Evolutionary conservation across 2,888 invertebrate genomes (phyloP).

Genomic region (Muscina levida): DNA sequence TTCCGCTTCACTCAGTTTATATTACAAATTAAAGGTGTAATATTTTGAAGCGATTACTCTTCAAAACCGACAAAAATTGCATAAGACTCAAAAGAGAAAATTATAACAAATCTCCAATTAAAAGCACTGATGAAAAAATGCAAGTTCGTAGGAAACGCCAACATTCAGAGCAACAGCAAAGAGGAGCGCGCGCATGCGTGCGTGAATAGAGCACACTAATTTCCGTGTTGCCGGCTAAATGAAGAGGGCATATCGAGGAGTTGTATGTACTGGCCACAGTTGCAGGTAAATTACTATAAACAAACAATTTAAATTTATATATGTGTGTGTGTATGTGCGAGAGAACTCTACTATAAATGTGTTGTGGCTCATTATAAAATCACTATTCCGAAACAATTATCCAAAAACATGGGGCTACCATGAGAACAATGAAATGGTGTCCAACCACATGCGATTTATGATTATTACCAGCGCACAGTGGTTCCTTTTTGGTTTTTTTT

Average conservation of each 20-base stretch:
- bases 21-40: slow-evolving; percentile 59
- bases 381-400: slow-evolving; percentile 7
- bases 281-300: too few species aligned
- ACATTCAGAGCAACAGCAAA: slow-evolving; percentile 2
- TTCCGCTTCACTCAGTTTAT: slow-evolving; percentile 54
- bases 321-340: too few species aligned
- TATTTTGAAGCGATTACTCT: slow-evolving; percentile 43
- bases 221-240: slow-evolving; percentile 47
- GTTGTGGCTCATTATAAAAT: too few species aligned
- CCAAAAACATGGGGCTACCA: background rate
- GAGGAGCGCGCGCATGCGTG: slow-evolving; percentile 62
- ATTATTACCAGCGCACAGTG: background rate
- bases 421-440: slow-evolving; percentile 26
- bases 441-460: slow-evolving; percentile 51
- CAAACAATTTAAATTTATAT: too few species aligned
- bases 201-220: slow-evolving; percentile 49
- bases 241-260: background rate
- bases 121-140: slow-evolving; percentile 17
- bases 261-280: too few species aligned
- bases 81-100: slow-evolving; percentile 27
- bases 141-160: slow-evolving; percentile 22
- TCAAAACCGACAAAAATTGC: slow-evolving; percentile 29
- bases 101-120: too few species aligned
- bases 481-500: too few species aligned
- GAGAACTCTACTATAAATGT: too few species aligned